These are phyloP conservation scores for Zele albiditarsus DNA, from an alignment of 2,888 invertebrate genomes.

Conservation along the genomic window DNA sequence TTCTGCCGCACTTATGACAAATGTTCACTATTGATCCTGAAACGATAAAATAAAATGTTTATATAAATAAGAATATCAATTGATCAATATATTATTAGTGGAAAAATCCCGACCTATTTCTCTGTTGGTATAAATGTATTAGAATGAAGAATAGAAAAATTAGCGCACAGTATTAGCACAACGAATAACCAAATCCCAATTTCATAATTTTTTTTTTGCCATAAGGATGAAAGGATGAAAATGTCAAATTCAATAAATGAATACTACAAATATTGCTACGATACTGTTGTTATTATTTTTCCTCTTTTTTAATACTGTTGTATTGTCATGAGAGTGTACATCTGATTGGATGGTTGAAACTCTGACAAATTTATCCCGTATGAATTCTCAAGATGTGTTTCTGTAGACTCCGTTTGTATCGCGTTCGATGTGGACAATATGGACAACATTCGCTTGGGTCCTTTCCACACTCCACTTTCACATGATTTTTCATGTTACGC, in stretches of 20 bases:
- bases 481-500: conserved; percentile 76
- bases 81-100: background rate
- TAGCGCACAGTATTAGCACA: conserved; percentile 8
- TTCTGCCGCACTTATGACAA: conserved; percentile 61
- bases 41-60: conserved; percentile 52
- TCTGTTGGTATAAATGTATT: conserved; percentile 6
- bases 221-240: background rate
- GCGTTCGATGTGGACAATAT: conserved; percentile 74
- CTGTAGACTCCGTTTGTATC: conserved; percentile 75
- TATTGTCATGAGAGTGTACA: background rate
- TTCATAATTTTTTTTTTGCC: background rate
- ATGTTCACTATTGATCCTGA: conserved; percentile 53
- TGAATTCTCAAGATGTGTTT: conserved; percentile 73
- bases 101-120: background rate
- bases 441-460: conserved; percentile 76
- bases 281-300: background rate
- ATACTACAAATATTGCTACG: background rate
- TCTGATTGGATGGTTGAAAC: background rate
- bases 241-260: background rate
- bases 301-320: background rate
- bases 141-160: background rate
- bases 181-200: background rate
- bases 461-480: conserved; percentile 77
- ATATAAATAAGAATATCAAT: conserved; percentile 15
- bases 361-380: conserved; percentile 48